phyloP scores from a whole-genome alignment of 2,113 vertebrate genomes.

The Pogona vitticeps region DNA sequence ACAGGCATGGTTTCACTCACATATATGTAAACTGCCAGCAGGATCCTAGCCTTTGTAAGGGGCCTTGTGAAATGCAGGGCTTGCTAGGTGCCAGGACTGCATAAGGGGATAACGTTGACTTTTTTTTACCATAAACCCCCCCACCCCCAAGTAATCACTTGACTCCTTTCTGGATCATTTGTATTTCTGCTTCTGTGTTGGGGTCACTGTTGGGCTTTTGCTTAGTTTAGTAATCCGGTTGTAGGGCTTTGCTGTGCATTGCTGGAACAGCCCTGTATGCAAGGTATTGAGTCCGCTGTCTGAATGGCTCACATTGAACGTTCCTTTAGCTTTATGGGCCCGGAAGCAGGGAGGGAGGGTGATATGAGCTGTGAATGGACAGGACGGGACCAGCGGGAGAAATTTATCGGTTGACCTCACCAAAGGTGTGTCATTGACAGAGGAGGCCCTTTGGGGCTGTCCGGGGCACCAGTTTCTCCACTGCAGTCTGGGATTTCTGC shows the following conservation, averaged over 20 bases:
- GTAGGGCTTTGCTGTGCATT: background rate
- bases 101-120: too few relatives aligned
- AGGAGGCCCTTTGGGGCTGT: too few relatives aligned
- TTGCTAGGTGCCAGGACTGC: background rate
- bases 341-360: background rate
- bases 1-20: too few relatives aligned
- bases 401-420: background rate
- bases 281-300: background rate
- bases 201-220: too few relatives aligned
- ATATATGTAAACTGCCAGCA: too few relatives aligned
- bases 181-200: background rate
- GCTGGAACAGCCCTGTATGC: too few relatives aligned
- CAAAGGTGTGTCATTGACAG: background rate
- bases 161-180: background rate
- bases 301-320: background rate
- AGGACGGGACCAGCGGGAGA: background rate
- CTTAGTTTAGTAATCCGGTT: background rate
- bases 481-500: too few relatives aligned
- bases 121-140: too few relatives aligned
- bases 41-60: too few relatives aligned
- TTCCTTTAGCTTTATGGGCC: background rate
- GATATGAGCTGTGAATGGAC: background rate
- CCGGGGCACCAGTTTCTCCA: too few relatives aligned
- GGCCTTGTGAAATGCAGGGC: background rate
- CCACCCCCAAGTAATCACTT: too few relatives aligned